Base-by-base conservation (phyloP, 2,797 vertebrate species). In the Tinamus major region DNA sequence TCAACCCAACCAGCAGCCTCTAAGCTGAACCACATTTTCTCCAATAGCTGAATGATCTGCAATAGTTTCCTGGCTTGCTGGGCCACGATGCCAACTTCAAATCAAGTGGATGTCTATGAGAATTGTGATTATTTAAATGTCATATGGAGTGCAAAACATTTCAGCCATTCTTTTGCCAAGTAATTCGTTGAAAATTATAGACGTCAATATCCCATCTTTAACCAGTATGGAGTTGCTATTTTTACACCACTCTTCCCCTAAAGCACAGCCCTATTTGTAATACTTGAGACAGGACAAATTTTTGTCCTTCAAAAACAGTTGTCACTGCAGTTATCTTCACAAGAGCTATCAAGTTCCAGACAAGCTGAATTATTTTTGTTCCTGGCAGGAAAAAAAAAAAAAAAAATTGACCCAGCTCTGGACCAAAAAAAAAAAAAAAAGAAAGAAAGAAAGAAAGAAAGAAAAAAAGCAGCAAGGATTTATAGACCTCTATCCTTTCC, bases 261-360 rank as follows among this genome's bases (percentile, higher is more conserved):
- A 96, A 96, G 85, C 64, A 48, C 51, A 96, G 95, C 35, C 80
- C 41, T 85, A 96, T 97, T 97, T 97, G 96, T 97, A 97, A 95
- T 81, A 94, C 84, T 96, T 80, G 91, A 97, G 94, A 95, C 72
- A 96, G 96, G 95, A 97, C 95, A 97, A 87, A 96, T 97, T 96
- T 97, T 97, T 98, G 97, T 97, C 97, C 97, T 98, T 98, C 97
- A 98, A 91, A 97, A 97, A 85, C 92, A 97, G 96, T 97, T 97
- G 95, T 97, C 97, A 97, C 80, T 89, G 93, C 91, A 71, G 89
- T 97, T 97, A 97, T 97, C 96, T 97, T 98, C 93, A 95, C 65
- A 94, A 97, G 89, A 97, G 94, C 96, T 97, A 98, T 97, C 97
- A 97, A 97, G 92, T 97, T 98, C 93, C 93, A 97, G 96, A 97